These are phyloP conservation scores for Plebejus melissa DNA, from an alignment of 2,888 invertebrate species.

Conservation along the genomic window DNA sequence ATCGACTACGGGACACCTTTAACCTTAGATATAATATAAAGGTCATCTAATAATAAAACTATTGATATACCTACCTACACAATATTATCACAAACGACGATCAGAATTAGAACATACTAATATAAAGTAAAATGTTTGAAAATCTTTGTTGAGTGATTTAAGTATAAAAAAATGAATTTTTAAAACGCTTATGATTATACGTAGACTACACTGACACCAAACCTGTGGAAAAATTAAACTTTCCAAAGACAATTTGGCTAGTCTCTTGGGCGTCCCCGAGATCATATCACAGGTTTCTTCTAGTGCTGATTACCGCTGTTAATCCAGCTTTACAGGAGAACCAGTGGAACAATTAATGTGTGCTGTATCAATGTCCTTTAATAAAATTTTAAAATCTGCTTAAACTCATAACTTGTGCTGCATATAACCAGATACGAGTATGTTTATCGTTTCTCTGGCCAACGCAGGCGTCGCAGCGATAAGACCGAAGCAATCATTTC, in stretches of 20 bases:
- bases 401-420: slow-evolving; percentile 31
- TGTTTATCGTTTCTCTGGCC: slow-evolving; percentile 35
- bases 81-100: not conserved
- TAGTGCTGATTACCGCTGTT: not conserved
- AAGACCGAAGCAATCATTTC: slow-evolving; percentile 38
- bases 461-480: slow-evolving; percentile 35
- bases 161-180: too few species aligned
- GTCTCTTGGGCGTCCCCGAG: too few species aligned
- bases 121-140: not conserved
- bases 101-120: not conserved
- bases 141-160: not conserved
- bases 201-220: too few species aligned
- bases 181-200: too few species aligned
- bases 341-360: not conserved
- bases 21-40: slow-evolving; percentile 15
- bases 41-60: slow-evolving; percentile 15
- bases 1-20: not conserved
- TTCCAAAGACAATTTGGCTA: too few species aligned
- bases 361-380: not conserved
- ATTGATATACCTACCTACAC: slow-evolving; percentile 2
- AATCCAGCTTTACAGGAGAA: not conserved
- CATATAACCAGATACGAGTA: slow-evolving; percentile 30
- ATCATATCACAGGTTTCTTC: not conserved
- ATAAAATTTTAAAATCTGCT: not conserved
- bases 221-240: too few species aligned